Evolutionary conservation across 2,888 invertebrate genomes (phyloP).

Genomic region (Parnassius mnemosyne): DNA sequence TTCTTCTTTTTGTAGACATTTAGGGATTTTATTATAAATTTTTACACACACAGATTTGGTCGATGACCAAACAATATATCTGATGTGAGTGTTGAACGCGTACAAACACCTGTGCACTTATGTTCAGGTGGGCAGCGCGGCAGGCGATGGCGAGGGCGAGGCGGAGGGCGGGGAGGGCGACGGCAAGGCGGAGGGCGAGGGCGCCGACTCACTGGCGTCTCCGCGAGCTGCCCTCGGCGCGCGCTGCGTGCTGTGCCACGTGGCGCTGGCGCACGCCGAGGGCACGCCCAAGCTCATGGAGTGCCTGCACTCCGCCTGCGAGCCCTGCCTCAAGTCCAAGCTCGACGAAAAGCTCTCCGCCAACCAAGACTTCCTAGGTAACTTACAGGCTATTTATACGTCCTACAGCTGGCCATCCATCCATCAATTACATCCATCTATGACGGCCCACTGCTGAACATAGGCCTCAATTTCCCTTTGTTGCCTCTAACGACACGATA

Average conservation of each 20-base stretch:
- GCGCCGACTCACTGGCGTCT: slow-evolving; percentile 66
- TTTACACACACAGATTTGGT: too few relatives aligned
- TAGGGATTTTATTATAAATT: too few relatives aligned
- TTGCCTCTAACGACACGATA: too few relatives aligned
- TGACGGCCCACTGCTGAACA: too few relatives aligned
- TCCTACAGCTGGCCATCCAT: background rate
- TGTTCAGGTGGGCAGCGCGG: slow-evolving; percentile 30
- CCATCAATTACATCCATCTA: too few relatives aligned
- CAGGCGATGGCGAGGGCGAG: slow-evolving; percentile 12
- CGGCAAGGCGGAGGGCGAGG: slow-evolving; percentile 40
- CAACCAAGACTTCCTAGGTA: slow-evolving; percentile 66
- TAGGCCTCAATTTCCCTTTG: too few relatives aligned
- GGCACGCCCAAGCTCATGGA: slow-evolving; percentile 89
- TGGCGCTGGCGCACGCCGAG: slow-evolving; percentile 54
- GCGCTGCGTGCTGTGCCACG: slow-evolving; percentile 79
- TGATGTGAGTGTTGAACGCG: too few relatives aligned
- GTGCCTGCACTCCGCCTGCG: slow-evolving; percentile 93
- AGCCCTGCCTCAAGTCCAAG: slow-evolving; percentile 86
- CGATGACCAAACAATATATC: too few relatives aligned
- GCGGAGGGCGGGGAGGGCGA: slow-evolving; percentile 28
- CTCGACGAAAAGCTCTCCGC: slow-evolving; percentile 70
- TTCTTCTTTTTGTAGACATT: too few relatives aligned
- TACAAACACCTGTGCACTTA: background rate
- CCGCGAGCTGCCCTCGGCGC: slow-evolving; percentile 55
- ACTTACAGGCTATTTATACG: background rate